Evolutionary conservation across 2,888 invertebrate genomes (phyloP).

Genomic region (Apamea anceps): DNA sequence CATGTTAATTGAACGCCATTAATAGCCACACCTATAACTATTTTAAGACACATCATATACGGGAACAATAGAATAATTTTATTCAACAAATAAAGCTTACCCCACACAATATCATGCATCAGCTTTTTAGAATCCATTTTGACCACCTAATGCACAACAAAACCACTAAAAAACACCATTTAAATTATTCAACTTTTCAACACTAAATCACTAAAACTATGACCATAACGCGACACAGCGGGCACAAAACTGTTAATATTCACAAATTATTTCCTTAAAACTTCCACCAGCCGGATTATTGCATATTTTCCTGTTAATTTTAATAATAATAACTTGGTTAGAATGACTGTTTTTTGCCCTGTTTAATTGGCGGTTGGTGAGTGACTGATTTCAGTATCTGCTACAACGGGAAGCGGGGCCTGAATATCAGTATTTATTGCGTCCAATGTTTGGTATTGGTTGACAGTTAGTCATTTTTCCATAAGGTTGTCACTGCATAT

Average conservation of each 20-base stretch:
- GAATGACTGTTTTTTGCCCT: slow-evolving; percentile 9
- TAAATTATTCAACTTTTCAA: background rate
- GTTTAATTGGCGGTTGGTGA: background rate
- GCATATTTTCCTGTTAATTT: slow-evolving; percentile 30
- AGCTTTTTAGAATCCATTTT: slow-evolving; percentile 41
- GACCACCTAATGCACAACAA: background rate
- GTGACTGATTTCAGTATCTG: slow-evolving; percentile 46
- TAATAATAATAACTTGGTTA: slow-evolving; percentile 8
- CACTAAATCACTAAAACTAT: slow-evolving; percentile 23
- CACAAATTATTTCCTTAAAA: slow-evolving; percentile 39
- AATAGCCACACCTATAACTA: slow-evolving; percentile 12
- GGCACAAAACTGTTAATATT: slow-evolving; percentile 14
- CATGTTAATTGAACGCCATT: background rate
- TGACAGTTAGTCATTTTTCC: slow-evolving; percentile 12
- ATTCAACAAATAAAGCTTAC: slow-evolving; percentile 22
- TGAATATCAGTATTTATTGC: slow-evolving; percentile 22
- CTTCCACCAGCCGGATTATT: background rate
- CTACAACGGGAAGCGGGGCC: slow-evolving; percentile 30
- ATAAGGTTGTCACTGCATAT: slow-evolving; percentile 4
- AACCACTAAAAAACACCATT: slow-evolving; percentile 13
- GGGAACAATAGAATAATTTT: background rate
- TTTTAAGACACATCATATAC: background rate
- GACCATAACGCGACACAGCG: background rate
- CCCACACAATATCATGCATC: slow-evolving; percentile 51
- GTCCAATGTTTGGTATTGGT: slow-evolving; percentile 5